phyloP scores from a whole-genome alignment of 2,888 invertebrate genomes.

The Drosophila basisetae region DNA sequence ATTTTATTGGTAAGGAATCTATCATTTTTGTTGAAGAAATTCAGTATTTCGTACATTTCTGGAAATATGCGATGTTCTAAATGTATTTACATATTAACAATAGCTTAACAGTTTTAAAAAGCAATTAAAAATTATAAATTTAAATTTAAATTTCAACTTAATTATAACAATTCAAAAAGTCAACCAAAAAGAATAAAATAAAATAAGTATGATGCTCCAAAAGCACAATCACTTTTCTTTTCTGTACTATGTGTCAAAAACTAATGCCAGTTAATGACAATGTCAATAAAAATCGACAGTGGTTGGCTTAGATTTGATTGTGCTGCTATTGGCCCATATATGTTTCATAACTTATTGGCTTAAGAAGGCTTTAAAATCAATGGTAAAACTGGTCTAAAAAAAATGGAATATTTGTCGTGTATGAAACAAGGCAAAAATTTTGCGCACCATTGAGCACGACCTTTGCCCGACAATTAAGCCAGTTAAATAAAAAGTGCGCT shows the following conservation, averaged over 20 bases:
- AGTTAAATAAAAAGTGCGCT: slow-evolving; percentile 78
- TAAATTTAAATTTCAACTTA: neutral
- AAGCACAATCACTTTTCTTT: neutral
- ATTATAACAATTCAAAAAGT: neutral
- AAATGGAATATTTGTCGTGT: slow-evolving; percentile 7
- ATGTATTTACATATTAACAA: neutral
- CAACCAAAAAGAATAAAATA: neutral
- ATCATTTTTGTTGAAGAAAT: neutral
- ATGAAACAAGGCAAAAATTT: slow-evolving; percentile 51
- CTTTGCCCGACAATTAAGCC: slow-evolving; percentile 76
- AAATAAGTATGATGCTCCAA: neutral
- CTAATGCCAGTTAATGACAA: slow-evolving; percentile 30
- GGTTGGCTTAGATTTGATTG: slow-evolving; percentile 36
- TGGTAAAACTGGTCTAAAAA: slow-evolving; percentile 42
- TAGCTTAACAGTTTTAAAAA: neutral
- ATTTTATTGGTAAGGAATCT: neutral
- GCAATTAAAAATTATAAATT: neutral
- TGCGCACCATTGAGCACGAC: slow-evolving; percentile 68
- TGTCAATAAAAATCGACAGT: slow-evolving; percentile 40
- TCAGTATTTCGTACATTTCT: neutral
- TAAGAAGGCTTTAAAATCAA: slow-evolving; percentile 66
- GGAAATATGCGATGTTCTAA: neutral
- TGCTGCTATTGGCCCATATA: neutral
- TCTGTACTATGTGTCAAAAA: slow-evolving; percentile 36
- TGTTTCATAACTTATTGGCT: slow-evolving; percentile 33